Base-by-base conservation (phyloP, 2,797 vertebrate species). In the Scolopax rusticola region DNA sequence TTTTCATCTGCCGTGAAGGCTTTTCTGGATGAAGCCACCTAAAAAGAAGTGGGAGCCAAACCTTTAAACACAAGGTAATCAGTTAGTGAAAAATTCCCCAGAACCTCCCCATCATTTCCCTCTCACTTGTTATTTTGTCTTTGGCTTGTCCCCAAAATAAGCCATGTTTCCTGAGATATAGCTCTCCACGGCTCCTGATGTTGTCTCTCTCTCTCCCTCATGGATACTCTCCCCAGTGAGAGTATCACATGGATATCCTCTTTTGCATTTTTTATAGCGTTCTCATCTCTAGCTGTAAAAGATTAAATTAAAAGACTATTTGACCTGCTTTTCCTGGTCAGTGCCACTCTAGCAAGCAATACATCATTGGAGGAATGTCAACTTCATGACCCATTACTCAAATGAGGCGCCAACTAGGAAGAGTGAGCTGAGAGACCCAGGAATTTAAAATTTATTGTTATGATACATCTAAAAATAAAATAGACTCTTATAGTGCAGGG, bases 321-420 rank as follows among this genome's bases (percentile, higher is more conserved):
- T 97, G 87, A 93, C 90, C 91, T 74, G 59, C 48, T 48, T 93
- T 95, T 89, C 78, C 63, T 94, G 94, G 91, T 87, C 86, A 84
- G 50, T 95, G 95, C 84, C 93, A 91, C 84, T 84, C 74, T 78
- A 89, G 56, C 53, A 96, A 94, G 90, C 75, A 84, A 73, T 97
- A 71, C 36, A 93, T 97, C 94, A 95, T 64, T 74, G 50, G 50
- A 91, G 64, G 63, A 92, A 95, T 93, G 90, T 95, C 94, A 96
- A 5, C 95, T 91, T 90, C 85, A 50, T 93, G 96, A 96, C 74
- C 87, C 70, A 95, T 97, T 94, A 90, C 92, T 96, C 95, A 86
- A 91, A 85, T 28, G 84, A 91, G 95, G 89, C 89, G 73, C 94
- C 89, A 94, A 47, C 70, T 32, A 83, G 75, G 82, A 95, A 89